Conservation (phyloP, 2,888 invertebrate species). For the Drosophila mulleri region DNA sequence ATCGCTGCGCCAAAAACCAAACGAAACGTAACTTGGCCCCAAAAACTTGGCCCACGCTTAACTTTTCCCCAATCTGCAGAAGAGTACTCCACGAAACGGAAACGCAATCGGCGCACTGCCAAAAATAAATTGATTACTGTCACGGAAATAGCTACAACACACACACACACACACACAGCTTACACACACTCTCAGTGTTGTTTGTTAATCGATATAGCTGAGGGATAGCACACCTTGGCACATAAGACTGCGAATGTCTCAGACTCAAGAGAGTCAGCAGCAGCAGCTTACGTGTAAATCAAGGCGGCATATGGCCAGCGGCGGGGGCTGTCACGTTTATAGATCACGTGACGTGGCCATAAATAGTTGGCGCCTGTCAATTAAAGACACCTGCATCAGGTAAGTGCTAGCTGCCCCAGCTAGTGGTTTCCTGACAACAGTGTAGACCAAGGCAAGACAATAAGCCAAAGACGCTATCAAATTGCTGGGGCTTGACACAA, state of each 20-base stretch:
- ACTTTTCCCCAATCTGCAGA: slow-evolving; percentile 4
- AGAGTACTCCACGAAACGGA: slow-evolving; percentile 60
- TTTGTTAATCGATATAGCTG: slow-evolving; percentile 72
- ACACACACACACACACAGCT: slow-evolving; percentile 18
- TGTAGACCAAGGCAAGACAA: background rate
- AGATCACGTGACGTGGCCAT: slow-evolving; percentile 77
- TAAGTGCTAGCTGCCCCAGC: slow-evolving; percentile 17
- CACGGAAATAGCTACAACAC: slow-evolving; percentile 82
- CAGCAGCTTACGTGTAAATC: slow-evolving; percentile 64
- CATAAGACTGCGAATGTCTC: slow-evolving; percentile 52
- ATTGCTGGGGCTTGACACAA: no score
- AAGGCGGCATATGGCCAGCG: slow-evolving; percentile 34
- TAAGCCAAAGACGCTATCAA: background rate
- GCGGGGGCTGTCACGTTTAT: slow-evolving; percentile 43
- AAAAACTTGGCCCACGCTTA: slow-evolving; percentile 50
- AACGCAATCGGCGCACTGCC: slow-evolving; percentile 81
- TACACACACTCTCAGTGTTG: slow-evolving; percentile 48
- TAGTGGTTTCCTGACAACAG: slow-evolving; percentile 1
- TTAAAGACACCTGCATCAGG: slow-evolving; percentile 72
- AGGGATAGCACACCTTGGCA: slow-evolving; percentile 48
- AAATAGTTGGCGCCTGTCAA: slow-evolving; percentile 76
- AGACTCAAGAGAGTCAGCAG: slow-evolving; percentile 33
- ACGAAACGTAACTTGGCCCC: slow-evolving; percentile 47
- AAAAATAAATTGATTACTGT: slow-evolving; percentile 85
- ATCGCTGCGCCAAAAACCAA: slow-evolving; percentile 70